phyloP scores from a whole-genome alignment of 2,797 vertebrate genomes.

The Oceanodroma leucorhoa region DNA sequence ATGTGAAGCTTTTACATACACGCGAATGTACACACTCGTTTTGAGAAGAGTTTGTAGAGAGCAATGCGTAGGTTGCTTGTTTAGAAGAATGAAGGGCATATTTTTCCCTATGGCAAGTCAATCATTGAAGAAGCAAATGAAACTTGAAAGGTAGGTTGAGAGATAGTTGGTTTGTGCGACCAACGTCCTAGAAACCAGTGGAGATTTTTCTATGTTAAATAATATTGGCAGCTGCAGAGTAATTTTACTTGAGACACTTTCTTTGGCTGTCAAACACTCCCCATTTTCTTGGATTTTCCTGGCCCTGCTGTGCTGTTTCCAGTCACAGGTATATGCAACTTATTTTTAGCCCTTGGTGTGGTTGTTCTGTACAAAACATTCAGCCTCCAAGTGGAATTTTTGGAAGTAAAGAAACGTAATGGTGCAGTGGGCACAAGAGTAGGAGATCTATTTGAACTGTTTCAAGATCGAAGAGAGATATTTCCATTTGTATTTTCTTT shows the following conservation, averaged over 20 bases:
- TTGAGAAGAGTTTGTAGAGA: background rate
- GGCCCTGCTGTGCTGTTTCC: background rate
- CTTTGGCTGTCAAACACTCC: background rate
- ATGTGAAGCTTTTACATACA: background rate
- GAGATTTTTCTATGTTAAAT: conserved; percentile 1
- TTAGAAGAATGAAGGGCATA: background rate
- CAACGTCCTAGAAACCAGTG: background rate
- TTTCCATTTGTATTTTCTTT: background rate
- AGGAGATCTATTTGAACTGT: background rate
- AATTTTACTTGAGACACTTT: background rate
- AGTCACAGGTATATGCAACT: background rate
- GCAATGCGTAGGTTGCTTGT: background rate
- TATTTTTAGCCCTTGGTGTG: conserved; percentile 11
- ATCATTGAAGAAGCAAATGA: background rate
- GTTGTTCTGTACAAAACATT: background rate
- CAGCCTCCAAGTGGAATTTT: background rate
- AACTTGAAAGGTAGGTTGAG: background rate
- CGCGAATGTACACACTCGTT: background rate
- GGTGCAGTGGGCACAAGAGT: background rate
- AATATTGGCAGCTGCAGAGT: background rate
- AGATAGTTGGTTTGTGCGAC: background rate
- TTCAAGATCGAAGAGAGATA: background rate
- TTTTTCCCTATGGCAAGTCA: background rate
- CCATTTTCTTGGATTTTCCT: conserved; percentile 20
- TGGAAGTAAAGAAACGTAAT: background rate